These are phyloP conservation scores for Imbricaverruca yamaguchii DNA, from an alignment of 2,888 invertebrate genomes.

Conservation along the genomic window DNA sequence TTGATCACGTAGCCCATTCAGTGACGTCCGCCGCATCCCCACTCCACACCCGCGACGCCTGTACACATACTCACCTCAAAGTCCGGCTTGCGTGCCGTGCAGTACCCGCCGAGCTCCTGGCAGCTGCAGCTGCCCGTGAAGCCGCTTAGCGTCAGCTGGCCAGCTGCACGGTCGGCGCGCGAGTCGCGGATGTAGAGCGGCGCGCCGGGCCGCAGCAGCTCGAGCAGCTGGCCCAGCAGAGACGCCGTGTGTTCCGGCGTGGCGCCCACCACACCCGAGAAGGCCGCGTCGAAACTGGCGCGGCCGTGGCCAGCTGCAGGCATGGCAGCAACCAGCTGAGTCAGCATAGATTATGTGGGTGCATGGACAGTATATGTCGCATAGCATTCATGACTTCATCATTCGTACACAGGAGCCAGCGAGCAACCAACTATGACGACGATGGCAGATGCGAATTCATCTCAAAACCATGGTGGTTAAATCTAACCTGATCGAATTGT, in stretches of 20 bases:
- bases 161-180: slow-evolving; percentile 1
- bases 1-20: no score
- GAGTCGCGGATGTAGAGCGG: slow-evolving; percentile 25
- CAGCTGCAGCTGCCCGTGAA: slow-evolving; percentile 26
- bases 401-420: no score
- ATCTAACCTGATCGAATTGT: not conserved
- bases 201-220: slow-evolving; percentile 30
- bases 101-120: not conserved
- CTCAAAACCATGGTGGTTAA: not conserved
- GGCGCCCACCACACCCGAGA: slow-evolving; percentile 27
- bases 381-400: no score
- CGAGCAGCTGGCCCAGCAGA: slow-evolving; percentile 28
- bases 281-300: slow-evolving; percentile 28
- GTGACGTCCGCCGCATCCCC: no score
- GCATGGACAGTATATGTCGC: no score
- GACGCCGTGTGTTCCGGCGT: slow-evolving; percentile 26
- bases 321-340: not conserved
- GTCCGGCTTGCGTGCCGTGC: slow-evolving; percentile 26
- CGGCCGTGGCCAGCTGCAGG: slow-evolving; percentile 25
- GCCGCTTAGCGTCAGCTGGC: slow-evolving; percentile 30
- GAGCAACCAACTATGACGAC: no score
- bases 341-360: no score
- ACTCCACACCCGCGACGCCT: no score
- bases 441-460: no score
- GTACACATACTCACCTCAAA: slow-evolving; percentile 28